Evolutionary conservation across 2,888 invertebrate species (phyloP).

Genomic region (Gymnocheta viridis): DNA sequence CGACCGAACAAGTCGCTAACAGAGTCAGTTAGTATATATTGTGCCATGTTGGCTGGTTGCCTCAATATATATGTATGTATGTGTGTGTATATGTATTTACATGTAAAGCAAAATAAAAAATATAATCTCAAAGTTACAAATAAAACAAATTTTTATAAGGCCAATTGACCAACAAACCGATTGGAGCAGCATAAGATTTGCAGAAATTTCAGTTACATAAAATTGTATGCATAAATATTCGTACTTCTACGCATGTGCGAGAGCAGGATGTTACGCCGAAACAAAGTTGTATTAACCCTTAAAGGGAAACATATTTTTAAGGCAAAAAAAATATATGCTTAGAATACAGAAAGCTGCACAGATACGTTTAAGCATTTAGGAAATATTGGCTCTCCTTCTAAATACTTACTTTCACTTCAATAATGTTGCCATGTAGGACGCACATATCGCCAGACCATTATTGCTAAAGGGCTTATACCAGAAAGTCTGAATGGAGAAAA

Average conservation of each 20-base stretch:
- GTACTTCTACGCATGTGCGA: neutral
- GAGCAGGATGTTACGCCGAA: neutral
- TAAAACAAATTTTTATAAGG: conserved; percentile 48
- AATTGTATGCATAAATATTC: conserved; percentile 6
- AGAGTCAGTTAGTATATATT: conserved; percentile 46
- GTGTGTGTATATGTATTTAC: neutral
- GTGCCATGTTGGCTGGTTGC: neutral
- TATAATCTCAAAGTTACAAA: conserved; percentile 49
- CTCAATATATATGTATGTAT: neutral
- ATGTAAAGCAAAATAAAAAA: conserved; percentile 10
- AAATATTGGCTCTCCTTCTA: too few relatives aligned
- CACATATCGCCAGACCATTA: too few relatives aligned
- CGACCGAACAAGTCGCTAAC: conserved; percentile 73
- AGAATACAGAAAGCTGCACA: neutral
- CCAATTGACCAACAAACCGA: conserved; percentile 49
- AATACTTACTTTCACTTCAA: too few relatives aligned
- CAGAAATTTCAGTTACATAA: conserved; percentile 44
- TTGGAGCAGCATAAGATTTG: conserved; percentile 17
- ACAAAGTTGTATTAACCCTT: conserved; percentile 24
- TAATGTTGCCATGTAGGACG: too few relatives aligned
- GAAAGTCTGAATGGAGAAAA: too few relatives aligned
- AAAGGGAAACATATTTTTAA: neutral
- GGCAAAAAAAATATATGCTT: neutral
- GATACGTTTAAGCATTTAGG: too few relatives aligned
- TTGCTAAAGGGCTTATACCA: too few relatives aligned